Percentiles rank a stretch among this genome's conserved stretches.
These are phyloP conservation scores for Chloroclysta siterata DNA, from an alignment of 2,888 invertebrate genomes.

Conservation along the genomic window DNA sequence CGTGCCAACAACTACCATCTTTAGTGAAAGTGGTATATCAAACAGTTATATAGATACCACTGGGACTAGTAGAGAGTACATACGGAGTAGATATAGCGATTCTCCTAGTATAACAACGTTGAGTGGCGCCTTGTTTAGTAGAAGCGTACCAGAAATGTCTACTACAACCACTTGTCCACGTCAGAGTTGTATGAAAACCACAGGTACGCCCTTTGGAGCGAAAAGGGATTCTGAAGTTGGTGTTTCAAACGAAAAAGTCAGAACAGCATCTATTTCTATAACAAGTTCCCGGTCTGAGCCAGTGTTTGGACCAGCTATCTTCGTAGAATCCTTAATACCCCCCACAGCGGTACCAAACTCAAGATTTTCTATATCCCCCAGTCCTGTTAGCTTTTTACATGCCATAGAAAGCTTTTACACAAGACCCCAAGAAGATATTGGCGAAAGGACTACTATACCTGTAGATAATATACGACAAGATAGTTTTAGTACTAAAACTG, in stretches of 20 bases:
- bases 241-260: background rate
- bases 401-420: conserved; percentile 8
- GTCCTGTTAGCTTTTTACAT: conserved; percentile 25
- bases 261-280: background rate
- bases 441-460: background rate
- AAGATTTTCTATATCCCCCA: conserved; percentile 36
- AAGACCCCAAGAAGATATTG: background rate
- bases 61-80: background rate
- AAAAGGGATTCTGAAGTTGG: background rate
- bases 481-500: background rate
- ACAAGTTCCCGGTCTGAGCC: conserved; percentile 21
- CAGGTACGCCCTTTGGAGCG: background rate
- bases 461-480: conserved; percentile 13
- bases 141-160: conserved; percentile 22
- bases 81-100: conserved; percentile 6
- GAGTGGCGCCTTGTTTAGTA: conserved; percentile 26
- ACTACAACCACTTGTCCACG: conserved; percentile 12
- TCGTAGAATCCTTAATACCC: conserved; percentile 9
- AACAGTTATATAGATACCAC: conserved; percentile 5
- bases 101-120: conserved; percentile 30
- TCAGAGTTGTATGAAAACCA: background rate
- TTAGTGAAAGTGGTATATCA: background rate
- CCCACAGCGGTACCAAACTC: conserved; percentile 30
- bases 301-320: conserved; percentile 18
- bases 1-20: background rate